Base-by-base conservation (phyloP, 2,797 vertebrate genomes). In the Notolepis coatsorum region DNA sequence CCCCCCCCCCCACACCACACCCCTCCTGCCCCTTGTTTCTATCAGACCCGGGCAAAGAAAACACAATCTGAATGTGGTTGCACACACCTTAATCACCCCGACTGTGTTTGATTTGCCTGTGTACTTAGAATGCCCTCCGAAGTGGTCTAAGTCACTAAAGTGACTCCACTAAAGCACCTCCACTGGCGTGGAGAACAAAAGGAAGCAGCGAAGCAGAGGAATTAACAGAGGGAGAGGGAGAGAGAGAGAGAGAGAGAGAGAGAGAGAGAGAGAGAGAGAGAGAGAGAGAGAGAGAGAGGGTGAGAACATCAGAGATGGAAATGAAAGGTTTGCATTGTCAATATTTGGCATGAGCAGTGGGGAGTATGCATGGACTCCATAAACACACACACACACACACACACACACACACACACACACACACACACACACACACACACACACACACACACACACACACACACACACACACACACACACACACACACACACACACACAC, bases 301-400 rank as follows among this genome's bases (percentile, higher is more conserved):
- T 7, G 24, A 57, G 42, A 31, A 71, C 25, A 65, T 72, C 53
- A 50, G 51, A 61, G 57, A 75, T 53, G 58, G 46, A 73, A 80
- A 77, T 33, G 10, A 71, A 65, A 46, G 33, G 31, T 65, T 75
- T 69, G 39, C 52, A 35, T 63, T 47, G 59, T 73, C 51, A 65
- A 41, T 78, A 71, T 78, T 55, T 73, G 65, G 64, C 68, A 63
- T 61, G 41, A 60, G n/a, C n/a, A 53, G 10, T 39, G 27, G 38
- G 24, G 18, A 38, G 31, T 33, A 35, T 6, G 57, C 60, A 33
- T 52, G 58, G 47, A 56, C 38, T 66, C 24, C 24, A 48, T 43
- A 60, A 64, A 64, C 51, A 68, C 55, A 31, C 7, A n/a, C n/a
- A n/a, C n/a, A 42, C 21, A 65, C 48, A 35, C 46, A 46, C 64